Evolutionary conservation across 2,797 vertebrate species (phyloP).

Genomic region (Urocyon cinereoargenteus): DNA sequence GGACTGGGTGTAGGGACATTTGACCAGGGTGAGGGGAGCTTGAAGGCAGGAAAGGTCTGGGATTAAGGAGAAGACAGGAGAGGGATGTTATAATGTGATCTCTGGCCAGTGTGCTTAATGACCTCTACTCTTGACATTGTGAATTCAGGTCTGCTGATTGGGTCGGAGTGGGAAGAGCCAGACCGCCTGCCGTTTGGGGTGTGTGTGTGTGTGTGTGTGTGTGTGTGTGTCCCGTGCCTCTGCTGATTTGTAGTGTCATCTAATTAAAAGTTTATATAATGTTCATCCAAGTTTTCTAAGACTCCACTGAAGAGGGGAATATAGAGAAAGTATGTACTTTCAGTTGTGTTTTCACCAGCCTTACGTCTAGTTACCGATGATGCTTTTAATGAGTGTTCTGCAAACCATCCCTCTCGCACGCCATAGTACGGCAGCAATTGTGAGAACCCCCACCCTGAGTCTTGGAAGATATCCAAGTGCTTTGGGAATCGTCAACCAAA

Average conservation of each 20-base stretch:
- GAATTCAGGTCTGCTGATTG: not conserved
- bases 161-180: constrained; percentile 55
- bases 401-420: not conserved
- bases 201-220: not conserved
- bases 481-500: not conserved
- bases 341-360: not conserved
- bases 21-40: not conserved
- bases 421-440: fast-evolving
- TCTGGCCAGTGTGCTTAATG: constrained; percentile 17
- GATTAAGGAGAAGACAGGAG: not conserved
- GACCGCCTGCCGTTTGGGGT: not conserved
- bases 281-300: not conserved
- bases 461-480: not conserved
- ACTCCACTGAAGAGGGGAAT: not conserved
- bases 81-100: not conserved
- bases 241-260: not conserved
- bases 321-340: not conserved
- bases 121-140: not conserved
- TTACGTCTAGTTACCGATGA: not conserved
- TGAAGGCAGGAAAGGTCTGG: not conserved
- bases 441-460: not conserved
- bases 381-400: not conserved
- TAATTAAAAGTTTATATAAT: not conserved
- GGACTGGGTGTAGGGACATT: not conserved
- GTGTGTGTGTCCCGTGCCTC: not conserved